Conservation (phyloP, 2,888 invertebrate species). For the Achlya flavicornis region DNA sequence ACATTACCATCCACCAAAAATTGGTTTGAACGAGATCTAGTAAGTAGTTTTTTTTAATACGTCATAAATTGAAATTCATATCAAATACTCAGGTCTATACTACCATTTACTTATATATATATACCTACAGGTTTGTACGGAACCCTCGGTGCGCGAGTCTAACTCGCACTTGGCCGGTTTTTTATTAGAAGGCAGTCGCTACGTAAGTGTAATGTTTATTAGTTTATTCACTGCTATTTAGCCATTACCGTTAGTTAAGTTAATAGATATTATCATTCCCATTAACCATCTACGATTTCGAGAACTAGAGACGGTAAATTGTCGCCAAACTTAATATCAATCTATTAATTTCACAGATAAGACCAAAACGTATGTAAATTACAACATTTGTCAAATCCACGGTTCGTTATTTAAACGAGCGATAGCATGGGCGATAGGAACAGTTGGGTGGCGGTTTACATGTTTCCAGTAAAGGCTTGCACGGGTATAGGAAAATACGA, state of each 20-base stretch:
- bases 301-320: not conserved
- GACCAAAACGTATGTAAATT: slow-evolving; percentile 30
- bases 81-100: too few relatives aligned
- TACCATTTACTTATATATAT: too few relatives aligned
- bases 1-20: too few relatives aligned
- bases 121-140: too few relatives aligned
- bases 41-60: too few relatives aligned
- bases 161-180: too few relatives aligned
- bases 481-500: slow-evolving; percentile 48
- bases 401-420: slow-evolving; percentile 53
- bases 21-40: too few relatives aligned
- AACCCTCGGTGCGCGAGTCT: too few relatives aligned
- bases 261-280: not conserved
- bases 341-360: slow-evolving; percentile 40
- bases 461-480: slow-evolving; percentile 42
- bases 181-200: slow-evolving; percentile 26
- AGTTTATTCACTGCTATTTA: not conserved
- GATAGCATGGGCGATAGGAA: slow-evolving; percentile 43
- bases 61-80: too few relatives aligned
- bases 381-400: slow-evolving; percentile 45
- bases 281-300: not conserved
- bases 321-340: slow-evolving; percentile 30
- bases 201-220: slow-evolving; percentile 23
- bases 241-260: not conserved
- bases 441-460: slow-evolving; percentile 50